phyloP scores from a whole-genome alignment of 2,113 vertebrate genomes.

The Anhinga rufa region DNA sequence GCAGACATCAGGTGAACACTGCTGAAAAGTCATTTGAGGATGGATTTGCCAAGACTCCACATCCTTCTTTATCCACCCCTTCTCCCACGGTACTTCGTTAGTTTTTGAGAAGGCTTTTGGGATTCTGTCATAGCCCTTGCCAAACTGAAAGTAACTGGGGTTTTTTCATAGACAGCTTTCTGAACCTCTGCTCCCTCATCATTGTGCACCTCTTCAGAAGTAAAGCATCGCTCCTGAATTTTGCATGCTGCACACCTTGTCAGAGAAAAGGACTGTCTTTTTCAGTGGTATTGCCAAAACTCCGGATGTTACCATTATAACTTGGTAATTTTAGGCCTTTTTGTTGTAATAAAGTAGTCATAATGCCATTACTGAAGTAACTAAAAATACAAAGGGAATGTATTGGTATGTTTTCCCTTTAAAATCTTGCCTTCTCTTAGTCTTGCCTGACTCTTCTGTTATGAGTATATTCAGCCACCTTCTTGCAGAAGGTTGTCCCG shows the following conservation, averaged over 20 bases:
- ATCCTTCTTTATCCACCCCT: not conserved
- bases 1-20: not conserved
- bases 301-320: not conserved
- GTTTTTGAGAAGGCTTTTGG: not conserved
- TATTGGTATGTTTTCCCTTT: not conserved
- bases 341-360: not conserved
- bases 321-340: not conserved
- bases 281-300: not conserved
- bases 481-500: not conserved
- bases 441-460: not conserved
- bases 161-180: not conserved
- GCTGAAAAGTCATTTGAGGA: not conserved
- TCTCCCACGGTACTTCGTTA: not conserved
- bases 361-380: not conserved
- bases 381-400: not conserved
- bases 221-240: not conserved
- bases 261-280: not conserved
- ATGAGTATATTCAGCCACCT: not conserved
- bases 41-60: not conserved
- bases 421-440: not conserved
- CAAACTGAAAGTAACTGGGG: not conserved
- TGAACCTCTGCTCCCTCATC: not conserved
- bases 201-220: not conserved
- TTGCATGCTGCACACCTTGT: rapidly evolving
- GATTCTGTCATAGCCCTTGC: not conserved